Conservation (phyloP, 2,113 vertebrate species). For the Rhizomys pruinosus region DNA sequence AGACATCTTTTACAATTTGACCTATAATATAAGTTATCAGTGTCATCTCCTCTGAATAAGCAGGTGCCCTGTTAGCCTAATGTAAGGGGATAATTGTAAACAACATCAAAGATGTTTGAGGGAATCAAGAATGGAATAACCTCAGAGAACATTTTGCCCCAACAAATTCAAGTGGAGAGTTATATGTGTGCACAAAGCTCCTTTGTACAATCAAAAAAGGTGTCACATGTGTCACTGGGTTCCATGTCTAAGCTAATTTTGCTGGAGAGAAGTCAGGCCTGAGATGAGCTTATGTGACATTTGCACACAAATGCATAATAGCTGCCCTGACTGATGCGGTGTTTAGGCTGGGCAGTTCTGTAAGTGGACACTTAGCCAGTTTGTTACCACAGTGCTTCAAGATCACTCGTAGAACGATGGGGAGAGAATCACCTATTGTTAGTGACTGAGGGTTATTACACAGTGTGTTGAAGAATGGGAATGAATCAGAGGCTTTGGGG, state of each 20-base stretch:
- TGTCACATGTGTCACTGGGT: slow-evolving; percentile 36
- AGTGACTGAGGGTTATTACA: not conserved
- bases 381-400: slow-evolving; percentile 39
- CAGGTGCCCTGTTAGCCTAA: slow-evolving; percentile 12
- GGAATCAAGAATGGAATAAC: not conserved
- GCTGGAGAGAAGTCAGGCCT: slow-evolving; percentile 51
- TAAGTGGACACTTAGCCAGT: slow-evolving; percentile 54
- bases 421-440: not conserved
- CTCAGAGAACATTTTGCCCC: slow-evolving; percentile 57
- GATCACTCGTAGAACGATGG: slow-evolving; percentile 38
- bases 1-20: not conserved
- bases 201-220: slow-evolving; percentile 73
- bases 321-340: slow-evolving; percentile 53
- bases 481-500: not conserved
- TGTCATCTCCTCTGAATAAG: not conserved
- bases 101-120: not conserved
- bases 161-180: slow-evolving; percentile 58
- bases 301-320: slow-evolving; percentile 60
- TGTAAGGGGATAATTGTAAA: not conserved
- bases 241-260: slow-evolving; percentile 63
- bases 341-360: slow-evolving; percentile 46
- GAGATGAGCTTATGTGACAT: slow-evolving; percentile 58
- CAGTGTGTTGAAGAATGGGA: not conserved
- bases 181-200: slow-evolving; percentile 48
- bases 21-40: not conserved